phyloP scores from a whole-genome alignment of 2,888 invertebrate genomes.

The Gisinianus flammeolus region DNA sequence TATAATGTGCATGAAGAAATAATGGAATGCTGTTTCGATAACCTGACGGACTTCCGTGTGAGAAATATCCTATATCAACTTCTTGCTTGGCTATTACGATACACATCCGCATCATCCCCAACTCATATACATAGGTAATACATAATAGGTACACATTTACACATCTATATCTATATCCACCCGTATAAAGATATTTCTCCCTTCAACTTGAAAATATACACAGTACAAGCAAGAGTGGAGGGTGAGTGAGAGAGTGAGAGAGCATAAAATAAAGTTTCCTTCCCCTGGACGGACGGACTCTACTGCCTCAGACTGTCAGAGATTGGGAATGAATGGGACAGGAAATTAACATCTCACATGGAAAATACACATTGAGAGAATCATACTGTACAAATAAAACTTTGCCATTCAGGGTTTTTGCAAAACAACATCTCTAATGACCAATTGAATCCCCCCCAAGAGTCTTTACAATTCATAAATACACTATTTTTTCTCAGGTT shows the following conservation, averaged over 20 bases:
- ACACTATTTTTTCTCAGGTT: too few species aligned
- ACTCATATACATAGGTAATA: too few species aligned
- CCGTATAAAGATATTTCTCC: too few species aligned
- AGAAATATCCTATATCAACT: too few species aligned
- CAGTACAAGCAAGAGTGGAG: background rate
- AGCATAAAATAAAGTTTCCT: background rate
- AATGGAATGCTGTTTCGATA: constrained; percentile 38
- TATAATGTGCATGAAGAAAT: background rate
- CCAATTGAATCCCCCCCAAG: background rate
- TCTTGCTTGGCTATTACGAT: too few species aligned
- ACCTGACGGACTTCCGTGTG: constrained; percentile 45
- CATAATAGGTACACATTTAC: too few species aligned
- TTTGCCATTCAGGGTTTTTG: background rate
- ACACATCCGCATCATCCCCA: too few species aligned
- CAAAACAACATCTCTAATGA: background rate
- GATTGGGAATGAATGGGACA: background rate
- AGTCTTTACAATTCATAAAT: too few species aligned
- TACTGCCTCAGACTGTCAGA: background rate
- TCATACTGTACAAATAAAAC: background rate
- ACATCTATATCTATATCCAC: too few species aligned
- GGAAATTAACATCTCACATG: constrained; percentile 1
- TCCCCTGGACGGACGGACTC: background rate
- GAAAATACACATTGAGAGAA: background rate
- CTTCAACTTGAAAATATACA: background rate
- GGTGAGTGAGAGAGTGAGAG: background rate